Evolutionary conservation across 2,888 invertebrate genomes (phyloP), one percentile per base, ranked within the genome.

Genomic region (Sturmia bella): DNA sequence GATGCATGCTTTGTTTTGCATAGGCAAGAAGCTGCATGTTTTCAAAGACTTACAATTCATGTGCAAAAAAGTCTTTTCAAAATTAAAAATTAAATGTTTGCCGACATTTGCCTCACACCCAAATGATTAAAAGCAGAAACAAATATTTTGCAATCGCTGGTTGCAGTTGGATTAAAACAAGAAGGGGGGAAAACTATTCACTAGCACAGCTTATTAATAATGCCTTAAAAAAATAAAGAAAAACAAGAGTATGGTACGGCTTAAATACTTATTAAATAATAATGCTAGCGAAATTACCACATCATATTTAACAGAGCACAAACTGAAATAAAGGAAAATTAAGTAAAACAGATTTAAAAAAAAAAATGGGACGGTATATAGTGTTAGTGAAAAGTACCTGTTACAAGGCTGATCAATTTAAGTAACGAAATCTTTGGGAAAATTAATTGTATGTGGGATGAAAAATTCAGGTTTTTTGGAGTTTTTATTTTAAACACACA

Each of bases 151-250:
- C 41, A 63, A 21, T 39, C 45, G 45, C 61, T 79, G 59, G 45
- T 68, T 79, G 59, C 68, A 56, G 32, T 17, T 32, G 37, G 17
- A 68, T 59, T 32, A 59, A 72, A 43, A 32, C 27, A 12, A 19
- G 24, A 50, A 64, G 19, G 13, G 6, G 19, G 17, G 45, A 21
- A 21, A 32, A 43, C 41, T 52, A 27, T 48, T 15, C 15, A 57
- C 73, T 45, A 37, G 56, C 21, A 39, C 45, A 64, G 41, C 37
- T 73, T 73, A 45, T 37, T 45, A 56, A 64, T 21, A 70, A 73
- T 52, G 21, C 9, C 21, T 37, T 63, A 7, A 4, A 45, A 32
- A 45, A 13, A 5, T 12, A n/a, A 32, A 7, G 32, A 15, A 45
- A 45, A 37, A 19, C 12, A 13, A 19, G 39, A 12, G 15, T n/a